These are phyloP conservation scores for Heterohyrax brucei DNA, from an alignment of 2,797 vertebrate genomes.

Conservation along the genomic window DNA sequence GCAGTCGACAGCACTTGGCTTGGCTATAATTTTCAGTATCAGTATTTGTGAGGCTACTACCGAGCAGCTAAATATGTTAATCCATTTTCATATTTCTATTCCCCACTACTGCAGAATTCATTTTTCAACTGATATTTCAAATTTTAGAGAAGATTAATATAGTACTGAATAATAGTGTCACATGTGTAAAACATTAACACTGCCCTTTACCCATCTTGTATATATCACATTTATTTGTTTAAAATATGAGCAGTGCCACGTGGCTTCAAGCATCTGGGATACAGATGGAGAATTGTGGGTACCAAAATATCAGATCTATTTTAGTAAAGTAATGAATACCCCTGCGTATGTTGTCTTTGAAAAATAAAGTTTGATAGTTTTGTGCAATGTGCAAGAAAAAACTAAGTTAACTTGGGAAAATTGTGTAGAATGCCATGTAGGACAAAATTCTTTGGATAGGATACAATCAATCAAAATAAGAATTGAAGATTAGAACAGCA, in stretches of 20 bases:
- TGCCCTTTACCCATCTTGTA: slow-evolving; percentile 82
- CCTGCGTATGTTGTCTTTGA: slow-evolving; percentile 83
- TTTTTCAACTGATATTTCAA: slow-evolving; percentile 79
- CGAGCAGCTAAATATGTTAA: slow-evolving; percentile 30
- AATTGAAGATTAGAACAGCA: slow-evolving; percentile 26
- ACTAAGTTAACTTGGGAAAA: slow-evolving; percentile 63
- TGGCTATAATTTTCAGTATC: slow-evolving; percentile 31
- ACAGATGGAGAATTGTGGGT: slow-evolving; percentile 87
- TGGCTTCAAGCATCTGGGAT: slow-evolving; percentile 85
- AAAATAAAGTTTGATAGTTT: slow-evolving; percentile 79
- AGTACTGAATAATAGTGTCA: slow-evolving; percentile 76
- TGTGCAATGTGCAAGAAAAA: slow-evolving; percentile 58
- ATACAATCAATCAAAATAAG: neutral
- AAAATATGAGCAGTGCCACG: slow-evolving; percentile 81
- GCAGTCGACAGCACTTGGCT: neutral
- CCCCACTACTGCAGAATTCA: slow-evolving; percentile 1
- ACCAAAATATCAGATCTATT: slow-evolving; percentile 88
- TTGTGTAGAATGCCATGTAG: neutral
- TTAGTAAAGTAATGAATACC: slow-evolving; percentile 83
- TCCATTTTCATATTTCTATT: slow-evolving; percentile 60
- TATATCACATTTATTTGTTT: slow-evolving; percentile 84
- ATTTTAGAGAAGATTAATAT: slow-evolving; percentile 77
- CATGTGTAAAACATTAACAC: slow-evolving; percentile 76
- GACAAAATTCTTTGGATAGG: neutral
- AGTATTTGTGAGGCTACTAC: neutral